Evolutionary conservation across 2,888 invertebrate species (phyloP), one percentile per base, ranked within the genome.

Genomic region (Ophion ellenae): DNA sequence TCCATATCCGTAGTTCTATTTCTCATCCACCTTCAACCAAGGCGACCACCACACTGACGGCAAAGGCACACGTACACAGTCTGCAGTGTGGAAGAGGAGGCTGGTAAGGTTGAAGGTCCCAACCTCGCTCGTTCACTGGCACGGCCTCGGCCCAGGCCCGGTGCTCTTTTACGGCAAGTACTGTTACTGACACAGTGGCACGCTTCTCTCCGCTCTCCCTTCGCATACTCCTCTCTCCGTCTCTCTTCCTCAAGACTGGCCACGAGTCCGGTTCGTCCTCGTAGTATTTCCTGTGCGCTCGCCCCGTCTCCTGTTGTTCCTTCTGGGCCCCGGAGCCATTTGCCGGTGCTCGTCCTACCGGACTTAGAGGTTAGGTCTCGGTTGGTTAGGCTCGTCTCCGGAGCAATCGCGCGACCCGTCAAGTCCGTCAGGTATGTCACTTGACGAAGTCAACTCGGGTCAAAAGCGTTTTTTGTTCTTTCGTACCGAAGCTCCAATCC

Each of bases 101-200:
- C 75, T 75, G 75, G 81, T 75, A 73, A 84, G 84, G 84, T 84
- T 81, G 85, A 85, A 82, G 79, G 79, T 85, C 85, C 82, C 82
- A 87, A 89, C 86, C 90, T 86, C 83, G 85, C 85, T 85, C 82
- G 85, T 85, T 85, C 79, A 80, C 82, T 80, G 79, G 82, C 82
- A 76, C 82, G 82, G 78, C 82, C 85, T 79, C 82, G 85, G 85
- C 75, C 85, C 82, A 85, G 81, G 87, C 81, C 82, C 82, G 85
- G 84, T 67, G 81, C 89, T 89, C 90, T 89, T 90, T 91, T 90
- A 88, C 90, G 89, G 88, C 90, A 89, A 90, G 91, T 91, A 92
- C 92, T 91, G 92, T 92, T 92, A 92, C 91, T 92, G 92, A 92
- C 92, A 92, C 92, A 92, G 92, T 92, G 92, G 92, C 92, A 92